Evolutionary conservation across 2,888 invertebrate species (phyloP).

Genomic region (Melinopterus prodromus): DNA sequence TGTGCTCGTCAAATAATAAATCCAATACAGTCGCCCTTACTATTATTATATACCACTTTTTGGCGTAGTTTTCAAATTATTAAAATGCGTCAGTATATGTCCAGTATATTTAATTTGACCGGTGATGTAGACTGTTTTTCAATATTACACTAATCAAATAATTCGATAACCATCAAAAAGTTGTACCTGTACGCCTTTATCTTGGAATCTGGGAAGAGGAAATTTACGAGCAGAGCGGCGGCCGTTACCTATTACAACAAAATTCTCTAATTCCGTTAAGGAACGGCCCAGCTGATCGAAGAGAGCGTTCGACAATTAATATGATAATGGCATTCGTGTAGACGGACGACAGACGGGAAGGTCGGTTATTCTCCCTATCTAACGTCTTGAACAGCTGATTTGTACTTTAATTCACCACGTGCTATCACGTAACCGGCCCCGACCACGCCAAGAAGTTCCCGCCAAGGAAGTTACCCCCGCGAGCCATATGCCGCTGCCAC

Average conservation of each 20-base stretch:
- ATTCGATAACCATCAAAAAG: neutral
- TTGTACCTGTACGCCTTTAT: neutral
- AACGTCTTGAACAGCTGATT: slow-evolving; percentile 46
- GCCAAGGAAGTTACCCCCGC: slow-evolving; percentile 41
- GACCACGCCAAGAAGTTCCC: slow-evolving; percentile 36
- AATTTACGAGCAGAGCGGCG: neutral
- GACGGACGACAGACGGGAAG: slow-evolving; percentile 43
- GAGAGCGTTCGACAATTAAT: slow-evolving; percentile 39
- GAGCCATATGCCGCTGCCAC: slow-evolving; percentile 39
- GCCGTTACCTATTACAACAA: slow-evolving; percentile 4
- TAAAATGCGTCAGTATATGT: too few species aligned
- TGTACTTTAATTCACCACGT: slow-evolving; percentile 31
- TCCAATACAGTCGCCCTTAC: too few species aligned
- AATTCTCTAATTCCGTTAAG: slow-evolving; percentile 16
- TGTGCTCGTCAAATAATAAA: too few species aligned
- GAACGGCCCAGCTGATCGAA: slow-evolving; percentile 33
- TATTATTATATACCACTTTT: too few species aligned
- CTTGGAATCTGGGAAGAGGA: neutral
- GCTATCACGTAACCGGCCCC: neutral
- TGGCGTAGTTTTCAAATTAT: too few species aligned
- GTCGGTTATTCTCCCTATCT: slow-evolving; percentile 41
- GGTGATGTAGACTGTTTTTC: neutral
- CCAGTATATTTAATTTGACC: neutral
- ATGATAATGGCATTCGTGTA: slow-evolving; percentile 45
- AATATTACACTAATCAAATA: neutral